Percentiles rank a stretch among this genome's conserved stretches.
These are phyloP conservation scores for Lucinisca nassula DNA, from an alignment of 2,888 invertebrate species.

Conservation along the genomic window DNA sequence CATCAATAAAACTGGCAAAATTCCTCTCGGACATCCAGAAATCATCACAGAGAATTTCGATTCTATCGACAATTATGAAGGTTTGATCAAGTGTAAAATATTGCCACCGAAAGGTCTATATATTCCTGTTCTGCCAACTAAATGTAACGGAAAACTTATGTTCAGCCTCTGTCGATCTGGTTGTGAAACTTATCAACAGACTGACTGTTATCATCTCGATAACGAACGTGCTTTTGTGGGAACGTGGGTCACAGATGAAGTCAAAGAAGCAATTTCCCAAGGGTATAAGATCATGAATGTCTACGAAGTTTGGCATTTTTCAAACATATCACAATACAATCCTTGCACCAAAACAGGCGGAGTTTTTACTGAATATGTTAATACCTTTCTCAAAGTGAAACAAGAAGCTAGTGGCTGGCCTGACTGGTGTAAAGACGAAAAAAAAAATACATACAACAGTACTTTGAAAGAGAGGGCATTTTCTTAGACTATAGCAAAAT, in stretches of 20 bases:
- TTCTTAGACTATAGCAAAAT: constrained; percentile 41
- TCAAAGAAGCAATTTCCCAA: constrained; percentile 78
- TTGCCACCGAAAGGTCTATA: constrained; percentile 77
- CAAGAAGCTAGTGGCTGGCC: constrained; percentile 78
- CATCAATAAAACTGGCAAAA: constrained; percentile 71
- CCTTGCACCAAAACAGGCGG: constrained; percentile 45
- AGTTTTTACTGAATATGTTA: constrained; percentile 80
- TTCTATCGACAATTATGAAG: constrained; percentile 71
- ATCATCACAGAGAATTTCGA: constrained; percentile 73
- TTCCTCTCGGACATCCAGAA: constrained; percentile 76
- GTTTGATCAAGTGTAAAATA: constrained; percentile 77
- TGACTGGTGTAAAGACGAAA: constrained; percentile 52
- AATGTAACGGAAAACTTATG: constrained; percentile 80
- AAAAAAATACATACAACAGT: constrained; percentile 66
- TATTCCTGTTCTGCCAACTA: constrained; percentile 81
- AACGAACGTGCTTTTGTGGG: constrained; percentile 76
- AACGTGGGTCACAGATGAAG: constrained; percentile 85
- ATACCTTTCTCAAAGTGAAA: constrained; percentile 76
- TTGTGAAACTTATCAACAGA: constrained; percentile 33
- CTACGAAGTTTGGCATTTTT: constrained; percentile 85
- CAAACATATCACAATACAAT: constrained; percentile 50
- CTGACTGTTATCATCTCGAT: constrained; percentile 62
- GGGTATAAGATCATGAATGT: constrained; percentile 83
- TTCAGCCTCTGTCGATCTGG: constrained; percentile 82
- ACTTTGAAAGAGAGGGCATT: constrained; percentile 60